These are phyloP conservation scores for Rhagoletis pomonella DNA, from an alignment of 1,140 invertebrate genomes.

Conservation along the genomic window DNA sequence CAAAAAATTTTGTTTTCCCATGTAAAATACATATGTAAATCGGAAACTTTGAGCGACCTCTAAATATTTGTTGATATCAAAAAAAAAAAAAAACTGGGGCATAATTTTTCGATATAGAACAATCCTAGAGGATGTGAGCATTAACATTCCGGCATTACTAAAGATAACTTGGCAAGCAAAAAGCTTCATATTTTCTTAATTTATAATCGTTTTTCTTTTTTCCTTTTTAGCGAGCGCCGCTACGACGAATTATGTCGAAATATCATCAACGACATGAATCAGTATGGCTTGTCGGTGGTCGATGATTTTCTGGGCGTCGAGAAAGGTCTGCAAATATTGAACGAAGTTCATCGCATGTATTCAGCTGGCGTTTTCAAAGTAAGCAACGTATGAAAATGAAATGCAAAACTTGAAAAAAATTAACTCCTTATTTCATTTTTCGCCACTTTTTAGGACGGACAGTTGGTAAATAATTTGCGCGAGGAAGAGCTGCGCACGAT, in stretches of 20 bases:
- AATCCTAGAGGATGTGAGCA: no score
- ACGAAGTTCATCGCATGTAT: conserved; percentile 90
- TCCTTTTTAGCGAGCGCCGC: conserved; percentile 63
- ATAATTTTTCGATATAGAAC: no score
- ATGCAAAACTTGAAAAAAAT: background rate
- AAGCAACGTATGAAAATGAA: conserved; percentile 58
- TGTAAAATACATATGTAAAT: background rate
- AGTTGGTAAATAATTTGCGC: conserved; percentile 82
- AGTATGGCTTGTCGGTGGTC: conserved; percentile 93
- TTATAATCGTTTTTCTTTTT: no score
- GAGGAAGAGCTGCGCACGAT: conserved; percentile 83
- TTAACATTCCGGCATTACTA: no score
- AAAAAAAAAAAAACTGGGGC: no score
- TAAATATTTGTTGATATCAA: no score
- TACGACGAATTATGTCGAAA: conserved; percentile 82
- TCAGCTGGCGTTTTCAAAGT: conserved; percentile 84
- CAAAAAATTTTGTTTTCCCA: no score
- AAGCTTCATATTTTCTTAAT: no score
- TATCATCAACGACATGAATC: conserved; percentile 88
- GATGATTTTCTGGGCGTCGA: conserved; percentile 92
- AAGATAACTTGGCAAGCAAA: no score
- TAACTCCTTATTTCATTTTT: conserved; percentile 31
- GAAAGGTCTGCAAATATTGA: conserved; percentile 84
- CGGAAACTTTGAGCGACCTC: no score
- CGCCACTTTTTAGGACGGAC: conserved; percentile 81